phyloP scores from a whole-genome alignment of 2,888 invertebrate genomes.

The Chamaedrilus cognettii region DNA sequence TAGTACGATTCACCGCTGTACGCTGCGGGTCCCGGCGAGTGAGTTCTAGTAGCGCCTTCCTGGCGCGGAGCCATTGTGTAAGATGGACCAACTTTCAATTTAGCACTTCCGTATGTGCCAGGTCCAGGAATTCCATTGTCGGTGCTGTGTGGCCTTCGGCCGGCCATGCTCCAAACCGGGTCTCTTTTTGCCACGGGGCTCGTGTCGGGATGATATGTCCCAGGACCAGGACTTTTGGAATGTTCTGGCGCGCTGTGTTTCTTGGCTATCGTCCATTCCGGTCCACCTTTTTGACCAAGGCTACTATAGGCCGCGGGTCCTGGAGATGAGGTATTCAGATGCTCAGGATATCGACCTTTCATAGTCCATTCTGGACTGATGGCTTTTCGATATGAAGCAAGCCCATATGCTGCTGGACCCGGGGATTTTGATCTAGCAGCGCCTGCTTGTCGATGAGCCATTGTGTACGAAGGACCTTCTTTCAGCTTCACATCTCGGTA shows the following conservation, averaged over 20 bases:
- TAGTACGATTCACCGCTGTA: neutral
- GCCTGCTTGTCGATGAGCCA: neutral
- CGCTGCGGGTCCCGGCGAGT: constrained; percentile 16
- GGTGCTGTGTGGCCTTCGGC: neutral
- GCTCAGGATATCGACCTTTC: neutral
- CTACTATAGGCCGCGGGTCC: constrained; percentile 1
- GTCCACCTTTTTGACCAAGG: constrained; percentile 1
- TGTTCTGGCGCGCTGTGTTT: constrained; percentile 3
- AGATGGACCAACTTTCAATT: neutral
- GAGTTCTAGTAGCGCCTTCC: neutral
- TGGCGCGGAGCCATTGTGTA: neutral
- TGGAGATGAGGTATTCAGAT: neutral
- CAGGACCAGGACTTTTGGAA: constrained; percentile 9
- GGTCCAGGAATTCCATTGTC: constrained; percentile 12
- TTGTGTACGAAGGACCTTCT: constrained; percentile 12
- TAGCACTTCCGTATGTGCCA: neutral
- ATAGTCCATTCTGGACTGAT: constrained; percentile 8
- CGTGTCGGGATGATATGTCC: constrained; percentile 12
- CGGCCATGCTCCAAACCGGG: constrained; percentile 19
- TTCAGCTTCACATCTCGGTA: neutral
- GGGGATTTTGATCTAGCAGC: constrained; percentile 2
- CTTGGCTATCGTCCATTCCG: constrained; percentile 13
- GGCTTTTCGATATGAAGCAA: neutral
- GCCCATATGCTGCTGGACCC: constrained; percentile 10
- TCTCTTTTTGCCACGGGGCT: constrained; percentile 3